A percentile compares a stretch with the other conserved stretches of the same genome.
Evolutionary conservation across 2,888 invertebrate genomes (phyloP).

Genomic region (Gnatocerus cornutus): DNA sequence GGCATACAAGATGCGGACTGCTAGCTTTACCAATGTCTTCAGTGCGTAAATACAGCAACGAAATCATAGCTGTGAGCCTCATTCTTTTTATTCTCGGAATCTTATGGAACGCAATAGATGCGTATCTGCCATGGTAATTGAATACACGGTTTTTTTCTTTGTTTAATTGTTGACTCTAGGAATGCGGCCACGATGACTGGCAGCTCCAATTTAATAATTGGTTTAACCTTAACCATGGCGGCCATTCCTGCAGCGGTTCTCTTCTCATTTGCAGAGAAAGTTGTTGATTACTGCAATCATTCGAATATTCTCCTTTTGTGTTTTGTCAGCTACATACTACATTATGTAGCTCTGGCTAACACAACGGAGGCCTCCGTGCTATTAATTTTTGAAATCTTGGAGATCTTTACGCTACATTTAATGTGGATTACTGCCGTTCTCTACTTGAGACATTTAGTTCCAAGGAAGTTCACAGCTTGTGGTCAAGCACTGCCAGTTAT

Average conservation of each 20-base stretch:
- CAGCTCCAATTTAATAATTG: constrained; percentile 72
- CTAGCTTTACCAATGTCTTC: constrained; percentile 86
- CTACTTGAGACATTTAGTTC: constrained; percentile 87
- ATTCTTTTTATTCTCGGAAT: constrained; percentile 82
- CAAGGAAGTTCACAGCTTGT: constrained; percentile 83
- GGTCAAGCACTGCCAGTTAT: constrained; percentile 87
- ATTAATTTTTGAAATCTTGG: constrained; percentile 81
- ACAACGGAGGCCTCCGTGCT: constrained; percentile 78
- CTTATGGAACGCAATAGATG: constrained; percentile 87
- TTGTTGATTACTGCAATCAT: constrained; percentile 88
- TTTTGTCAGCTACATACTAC: constrained; percentile 86
- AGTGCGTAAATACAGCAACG: constrained; percentile 83
- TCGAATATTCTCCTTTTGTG: constrained; percentile 88
- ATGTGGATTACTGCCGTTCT: constrained; percentile 87
- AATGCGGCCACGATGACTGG: constrained; percentile 28
- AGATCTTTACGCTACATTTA: constrained; percentile 84
- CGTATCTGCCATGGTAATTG: constrained; percentile 80
- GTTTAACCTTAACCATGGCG: constrained; percentile 79
- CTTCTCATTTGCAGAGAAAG: constrained; percentile 84
- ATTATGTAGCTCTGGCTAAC: constrained; percentile 75
- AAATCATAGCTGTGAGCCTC: constrained; percentile 80
- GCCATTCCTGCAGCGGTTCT: constrained; percentile 82
- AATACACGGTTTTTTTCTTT: not conserved
- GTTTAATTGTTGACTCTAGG: constrained; percentile 18
- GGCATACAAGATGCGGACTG: constrained; percentile 87